phyloP scores from a whole-genome alignment of 2,888 invertebrate genomes.

The Stegana nigrithorax region DNA sequence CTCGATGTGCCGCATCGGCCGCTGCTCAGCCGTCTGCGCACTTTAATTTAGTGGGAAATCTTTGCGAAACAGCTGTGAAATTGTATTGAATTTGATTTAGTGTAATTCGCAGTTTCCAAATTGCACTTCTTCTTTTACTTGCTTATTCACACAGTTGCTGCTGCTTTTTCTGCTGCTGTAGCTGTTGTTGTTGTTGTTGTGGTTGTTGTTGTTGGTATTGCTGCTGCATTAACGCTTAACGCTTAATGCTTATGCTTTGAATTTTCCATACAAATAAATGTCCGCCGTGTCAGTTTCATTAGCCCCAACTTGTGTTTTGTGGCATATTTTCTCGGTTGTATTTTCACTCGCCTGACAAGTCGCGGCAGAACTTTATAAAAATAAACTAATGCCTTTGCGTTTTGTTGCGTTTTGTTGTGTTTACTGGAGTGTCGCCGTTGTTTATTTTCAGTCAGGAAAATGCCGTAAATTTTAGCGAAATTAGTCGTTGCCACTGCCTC shows the following conservation, averaged over 20 bases:
- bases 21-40: too few relatives aligned
- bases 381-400: constrained; percentile 25
- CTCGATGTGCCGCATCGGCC: too few relatives aligned
- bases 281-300: constrained; percentile 54
- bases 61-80: constrained; percentile 16
- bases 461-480: constrained; percentile 44
- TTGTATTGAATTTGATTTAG: constrained; percentile 13
- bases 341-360: too few relatives aligned
- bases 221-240: too few relatives aligned
- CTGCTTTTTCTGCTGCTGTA: too few relatives aligned
- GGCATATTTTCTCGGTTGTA: not conserved
- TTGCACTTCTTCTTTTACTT: too few relatives aligned
- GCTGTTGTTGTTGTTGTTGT: too few relatives aligned
- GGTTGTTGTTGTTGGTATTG: too few relatives aligned
- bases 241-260: too few relatives aligned
- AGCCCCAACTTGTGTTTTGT: constrained; percentile 27
- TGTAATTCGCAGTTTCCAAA: too few relatives aligned
- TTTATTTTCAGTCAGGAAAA: constrained; percentile 19
- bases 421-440: too few relatives aligned
- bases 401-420: constrained; percentile 38
- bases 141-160: too few relatives aligned
- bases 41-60: constrained; percentile 34
- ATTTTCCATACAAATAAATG: not conserved
- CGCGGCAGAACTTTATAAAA: not conserved
- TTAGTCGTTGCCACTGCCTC: constrained; percentile 18